A percentile compares a stretch with the other conserved stretches of the same genome.
Conservation (phyloP, 1,140 invertebrate species). For the Cyclargus thomasi region DNA sequence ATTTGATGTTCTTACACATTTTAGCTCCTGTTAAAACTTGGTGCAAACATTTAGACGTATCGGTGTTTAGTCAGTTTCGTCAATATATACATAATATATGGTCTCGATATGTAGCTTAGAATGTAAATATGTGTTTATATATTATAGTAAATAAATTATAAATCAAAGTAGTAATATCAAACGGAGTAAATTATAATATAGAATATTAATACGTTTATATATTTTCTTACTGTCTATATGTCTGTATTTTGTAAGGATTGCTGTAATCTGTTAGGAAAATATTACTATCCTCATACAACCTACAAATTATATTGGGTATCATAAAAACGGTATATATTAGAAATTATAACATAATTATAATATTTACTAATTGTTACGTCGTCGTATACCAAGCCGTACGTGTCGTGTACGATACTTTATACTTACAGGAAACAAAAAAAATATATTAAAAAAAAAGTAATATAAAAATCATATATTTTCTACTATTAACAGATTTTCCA, state of each 20-base stretch:
- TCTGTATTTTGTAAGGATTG: constrained; percentile 17
- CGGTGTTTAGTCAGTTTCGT: background rate
- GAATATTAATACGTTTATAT: background rate
- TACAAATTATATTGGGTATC: too few relatives aligned
- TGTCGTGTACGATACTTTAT: background rate
- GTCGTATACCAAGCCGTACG: background rate
- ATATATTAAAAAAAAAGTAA: too few relatives aligned
- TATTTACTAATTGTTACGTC: background rate
- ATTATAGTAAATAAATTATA: background rate
- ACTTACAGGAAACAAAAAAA: background rate
- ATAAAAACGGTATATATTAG: too few relatives aligned
- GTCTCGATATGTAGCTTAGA: background rate
- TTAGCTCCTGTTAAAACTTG: background rate
- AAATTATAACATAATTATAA: background rate
- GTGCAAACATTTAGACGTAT: background rate
- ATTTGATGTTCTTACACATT: background rate
- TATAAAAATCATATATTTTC: too few relatives aligned
- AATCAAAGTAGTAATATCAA: background rate
- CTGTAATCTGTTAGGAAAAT: constrained; percentile 34
- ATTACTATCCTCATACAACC: too few relatives aligned
- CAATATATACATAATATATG: background rate
- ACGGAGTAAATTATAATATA: background rate
- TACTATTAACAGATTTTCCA: too few relatives aligned
- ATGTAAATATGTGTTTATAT: background rate
- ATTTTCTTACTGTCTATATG: constrained; percentile 10